Evolutionary conservation across 2,888 invertebrate genomes (phyloP), one percentile per base, ranked within the genome.

Genomic region (Epirrita christyi): DNA sequence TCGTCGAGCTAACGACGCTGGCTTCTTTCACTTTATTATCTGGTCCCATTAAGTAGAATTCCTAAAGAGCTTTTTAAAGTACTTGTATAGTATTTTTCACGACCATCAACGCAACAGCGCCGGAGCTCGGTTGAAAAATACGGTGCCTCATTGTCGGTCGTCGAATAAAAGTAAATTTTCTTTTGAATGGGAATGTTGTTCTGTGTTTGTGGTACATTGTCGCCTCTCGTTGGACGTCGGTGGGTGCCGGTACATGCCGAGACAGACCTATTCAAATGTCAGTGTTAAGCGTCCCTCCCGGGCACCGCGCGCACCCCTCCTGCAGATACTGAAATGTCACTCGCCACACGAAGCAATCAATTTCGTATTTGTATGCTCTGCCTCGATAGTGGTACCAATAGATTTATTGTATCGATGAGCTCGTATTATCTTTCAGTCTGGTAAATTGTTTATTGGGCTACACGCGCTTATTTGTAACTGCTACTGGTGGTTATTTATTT

Each of bases 241-340:
- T 78, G 86, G 86, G 86, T 88, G 90, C 88, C 88, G 89, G 87
- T 88, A 88, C 82, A 87, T 83, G 88, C 85, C 88, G 86, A 78
- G 86, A 85, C 89, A 84, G 88, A 81, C 83, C 92, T 86, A 92
- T 92, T 92, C 90, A 92, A 90, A 91, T 91, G 92, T 92, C 92
- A 91, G 77, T 72, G 81, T 83, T 87, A 84, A 80, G 78, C 77
- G 78, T 75, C 71, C 74, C 58, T 64, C 68, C 78, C 72, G 66
- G 69, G 48, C 68, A 52, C 65, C 62, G 68, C 73, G 75, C 63
- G 69, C 55, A 65, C 73, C 73, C 71, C 76, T 72, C 70, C 64
- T 66, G 78, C 76, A 75, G 78, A 80, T 83, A 83, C 90, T 88
- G 83, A 90, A 91, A 90, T 91, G 90, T 91, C 90, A 88, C 81